A percentile compares a stretch with the other conserved stretches of the same genome.
These are phyloP conservation scores for Drosophila merina DNA, from an alignment of 2,888 invertebrate species.

Conservation along the genomic window DNA sequence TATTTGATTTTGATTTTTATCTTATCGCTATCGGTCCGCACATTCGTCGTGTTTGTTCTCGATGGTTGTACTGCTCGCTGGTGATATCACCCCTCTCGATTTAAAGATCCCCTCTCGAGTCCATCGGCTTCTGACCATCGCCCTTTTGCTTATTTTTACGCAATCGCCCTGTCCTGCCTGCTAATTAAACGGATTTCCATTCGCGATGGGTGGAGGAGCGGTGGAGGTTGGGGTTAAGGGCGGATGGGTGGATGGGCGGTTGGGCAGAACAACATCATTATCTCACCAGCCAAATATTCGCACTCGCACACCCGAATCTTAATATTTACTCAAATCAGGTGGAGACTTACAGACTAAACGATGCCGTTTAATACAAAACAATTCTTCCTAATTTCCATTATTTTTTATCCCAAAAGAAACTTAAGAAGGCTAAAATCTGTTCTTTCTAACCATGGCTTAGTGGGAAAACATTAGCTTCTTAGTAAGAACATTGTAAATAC, in stretches of 20 bases:
- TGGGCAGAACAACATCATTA: conserved; percentile 48
- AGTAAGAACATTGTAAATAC: neutral
- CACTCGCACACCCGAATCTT: conserved; percentile 30
- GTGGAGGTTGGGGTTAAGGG: neutral
- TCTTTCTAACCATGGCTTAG: neutral
- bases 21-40: conserved; percentile 64
- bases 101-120: conserved; percentile 1
- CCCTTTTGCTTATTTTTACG: conserved; percentile 23
- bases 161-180: neutral
- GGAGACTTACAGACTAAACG: conserved; percentile 4
- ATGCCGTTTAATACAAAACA: conserved; percentile 1
- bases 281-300: conserved; percentile 64
- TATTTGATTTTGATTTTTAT: conserved; percentile 75
- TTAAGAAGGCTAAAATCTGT: neutral
- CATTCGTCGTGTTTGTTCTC: conserved; percentile 52
- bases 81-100: conserved; percentile 62
- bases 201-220: neutral
- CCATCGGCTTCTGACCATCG: conserved; percentile 5
- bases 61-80: conserved; percentile 7
- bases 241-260: neutral
- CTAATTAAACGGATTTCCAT: conserved; percentile 54
- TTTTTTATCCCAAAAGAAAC: neutral
- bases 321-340: conserved; percentile 23
- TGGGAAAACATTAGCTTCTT: neutral
- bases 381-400: neutral